Base-by-base conservation (phyloP, 1,140 invertebrate genomes). In the Bicyclus anynana region DNA sequence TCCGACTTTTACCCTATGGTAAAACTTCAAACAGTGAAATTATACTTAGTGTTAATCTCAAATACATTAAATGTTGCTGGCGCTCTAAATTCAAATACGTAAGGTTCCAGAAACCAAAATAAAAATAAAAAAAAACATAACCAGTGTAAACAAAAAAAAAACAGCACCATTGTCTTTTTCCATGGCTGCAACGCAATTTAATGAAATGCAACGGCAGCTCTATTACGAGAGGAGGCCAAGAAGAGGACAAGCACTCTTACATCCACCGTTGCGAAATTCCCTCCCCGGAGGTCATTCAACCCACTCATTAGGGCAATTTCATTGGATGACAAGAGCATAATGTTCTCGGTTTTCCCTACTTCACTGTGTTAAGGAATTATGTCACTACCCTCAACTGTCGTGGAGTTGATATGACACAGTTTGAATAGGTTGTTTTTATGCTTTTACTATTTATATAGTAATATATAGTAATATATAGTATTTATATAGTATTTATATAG, bases 201-300 rank as follows among this genome's bases (percentile, higher is more conserved):
- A 37, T 37, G 37, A 50, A 58, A 63, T 47, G 33, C 13, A 54
- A 35, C 58, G 58, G 7, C 64, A 80, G 23, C 77, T 74, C 77
- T 80, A 55, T n/a, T 47, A 46, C 42, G 51, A 56, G 48, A 60
- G 48, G 59, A 44, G 42, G 42, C 42, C 42, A 44, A 60, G 54
- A 54, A 59, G 59, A 61, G 64, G 50, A 49, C 53, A 42, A 49
- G 62, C 60, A 61, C 68, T 61, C 68, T 67, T 59, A 66, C 53
- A 62, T 62, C 59, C 61, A 68, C 77, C 75, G 77, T 77, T 75
- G 77, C 75, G 72, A 75, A 79, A 82, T 78, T 75, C 63, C 46
- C 73, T 66, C 74, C 67, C 59, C 59, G 68, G 49, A 72, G 77
- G 70, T 72, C 71, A 69, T 53, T 77, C 75, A 72, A 69, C 76